These are phyloP conservation scores for Andrena flavipes DNA, from an alignment of 2,888 invertebrate genomes.

Conservation along the genomic window DNA sequence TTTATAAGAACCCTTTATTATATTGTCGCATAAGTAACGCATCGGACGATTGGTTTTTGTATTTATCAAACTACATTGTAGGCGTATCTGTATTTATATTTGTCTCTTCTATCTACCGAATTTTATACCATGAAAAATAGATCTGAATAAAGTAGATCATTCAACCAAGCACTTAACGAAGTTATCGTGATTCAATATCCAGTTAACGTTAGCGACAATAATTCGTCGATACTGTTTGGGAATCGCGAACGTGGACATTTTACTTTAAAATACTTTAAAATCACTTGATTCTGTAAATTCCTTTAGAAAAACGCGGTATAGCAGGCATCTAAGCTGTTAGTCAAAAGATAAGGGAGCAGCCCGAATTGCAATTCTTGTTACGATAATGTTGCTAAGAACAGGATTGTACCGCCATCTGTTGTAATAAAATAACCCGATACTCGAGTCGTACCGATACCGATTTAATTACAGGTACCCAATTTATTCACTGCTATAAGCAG, in stretches of 20 bases:
- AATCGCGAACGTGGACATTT: background rate
- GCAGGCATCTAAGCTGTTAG: background rate
- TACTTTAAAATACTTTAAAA: background rate
- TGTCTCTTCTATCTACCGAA: conserved; percentile 46
- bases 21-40: conserved; percentile 21
- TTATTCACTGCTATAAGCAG: conserved; percentile 14
- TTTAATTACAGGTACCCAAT: conserved; percentile 12
- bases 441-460: background rate
- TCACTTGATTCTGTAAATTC: background rate
- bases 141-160: conserved; percentile 66
- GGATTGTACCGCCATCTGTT: conserved; percentile 48
- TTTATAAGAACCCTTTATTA: conserved; percentile 49
- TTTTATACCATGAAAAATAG: conserved; percentile 64
- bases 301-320: background rate
- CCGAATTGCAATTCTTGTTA: background rate
- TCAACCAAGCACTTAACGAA: conserved; percentile 29
- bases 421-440: background rate
- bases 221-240: background rate
- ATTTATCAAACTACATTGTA: conserved; percentile 42
- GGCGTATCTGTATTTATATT: conserved; percentile 61
- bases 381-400: background rate
- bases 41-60: conserved; percentile 30
- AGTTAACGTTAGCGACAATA: background rate
- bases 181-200: conserved; percentile 34
- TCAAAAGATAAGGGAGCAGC: background rate